These are phyloP conservation scores for Drosophila siamana DNA, from an alignment of 2,888 invertebrate genomes.

Conservation along the genomic window DNA sequence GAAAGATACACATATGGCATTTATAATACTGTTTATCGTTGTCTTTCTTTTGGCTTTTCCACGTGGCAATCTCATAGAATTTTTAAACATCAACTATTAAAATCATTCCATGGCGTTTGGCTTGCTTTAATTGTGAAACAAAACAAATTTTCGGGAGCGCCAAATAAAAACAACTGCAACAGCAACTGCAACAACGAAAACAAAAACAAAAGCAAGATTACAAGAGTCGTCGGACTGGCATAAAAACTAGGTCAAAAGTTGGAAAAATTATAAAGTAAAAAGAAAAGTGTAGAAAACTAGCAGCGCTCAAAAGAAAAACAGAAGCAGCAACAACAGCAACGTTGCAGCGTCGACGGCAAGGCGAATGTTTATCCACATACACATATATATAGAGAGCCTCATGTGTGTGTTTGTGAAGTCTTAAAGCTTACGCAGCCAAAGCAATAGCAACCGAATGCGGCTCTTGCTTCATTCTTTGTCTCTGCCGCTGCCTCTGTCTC, in stretches of 20 bases:
- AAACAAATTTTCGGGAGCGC: constrained; percentile 30
- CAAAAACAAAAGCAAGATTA: constrained; percentile 24
- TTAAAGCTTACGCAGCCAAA: constrained; percentile 34
- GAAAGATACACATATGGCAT: constrained; percentile 24
- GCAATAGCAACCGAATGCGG: constrained; percentile 24
- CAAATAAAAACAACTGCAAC: not conserved
- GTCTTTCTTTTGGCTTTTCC: constrained; percentile 36
- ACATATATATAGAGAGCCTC: not conserved
- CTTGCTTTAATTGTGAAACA: constrained; percentile 29
- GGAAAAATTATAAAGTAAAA: constrained; percentile 76
- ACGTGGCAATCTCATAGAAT: constrained; percentile 9
- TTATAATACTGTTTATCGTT: constrained; percentile 42
- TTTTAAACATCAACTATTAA: constrained; percentile 8
- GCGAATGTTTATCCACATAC: constrained; percentile 63
- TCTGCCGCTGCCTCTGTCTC: not conserved
- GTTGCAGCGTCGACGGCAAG: too few relatives aligned
- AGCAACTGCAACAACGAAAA: constrained; percentile 24
- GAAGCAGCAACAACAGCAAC: constrained; percentile 39
- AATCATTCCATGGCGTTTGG: not conserved
- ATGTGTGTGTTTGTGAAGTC: constrained; percentile 22
- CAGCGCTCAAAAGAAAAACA: constrained; percentile 45
- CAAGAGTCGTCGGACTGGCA: constrained; percentile 42
- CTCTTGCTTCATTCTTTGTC: not conserved
- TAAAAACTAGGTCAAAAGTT: constrained; percentile 78
- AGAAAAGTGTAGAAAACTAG: constrained; percentile 75